Evolutionary conservation across 1,140 invertebrate genomes (phyloP).

Genomic region (Calliphora vicina): DNA sequence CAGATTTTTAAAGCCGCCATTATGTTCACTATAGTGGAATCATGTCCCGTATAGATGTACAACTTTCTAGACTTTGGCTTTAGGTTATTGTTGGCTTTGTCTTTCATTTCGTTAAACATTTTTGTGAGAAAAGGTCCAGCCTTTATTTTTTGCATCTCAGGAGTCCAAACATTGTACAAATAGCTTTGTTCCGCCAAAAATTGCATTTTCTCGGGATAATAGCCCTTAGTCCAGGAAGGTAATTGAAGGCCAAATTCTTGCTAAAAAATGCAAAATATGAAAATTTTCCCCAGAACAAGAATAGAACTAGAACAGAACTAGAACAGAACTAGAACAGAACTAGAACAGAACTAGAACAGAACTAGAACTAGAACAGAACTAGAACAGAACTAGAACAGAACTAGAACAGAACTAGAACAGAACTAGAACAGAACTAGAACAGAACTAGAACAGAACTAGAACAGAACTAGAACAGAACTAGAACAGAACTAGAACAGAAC

Average conservation of each 20-base stretch:
- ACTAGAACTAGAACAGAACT: no score
- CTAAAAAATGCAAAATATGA: conserved; percentile 54
- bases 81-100: conserved; percentile 64
- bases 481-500: no score
- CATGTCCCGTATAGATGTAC: conserved; percentile 77
- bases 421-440: no score
- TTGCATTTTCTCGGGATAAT: conserved; percentile 70
- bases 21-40: conserved; percentile 77
- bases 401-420: no score
- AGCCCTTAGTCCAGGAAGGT: conserved; percentile 70
- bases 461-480: no score
- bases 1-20: conserved; percentile 76
- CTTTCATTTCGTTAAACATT: conserved; percentile 69
- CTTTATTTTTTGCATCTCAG: conserved; percentile 70
- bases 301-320: no score
- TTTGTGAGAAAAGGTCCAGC: conserved; percentile 71
- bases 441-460: no score
- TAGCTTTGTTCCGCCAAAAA: conserved; percentile 68
- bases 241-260: conserved; percentile 68
- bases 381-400: no score
- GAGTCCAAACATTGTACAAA: conserved; percentile 69
- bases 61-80: conserved; percentile 68
- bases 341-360: no score
- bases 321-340: no score
- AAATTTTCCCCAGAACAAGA: no score